phyloP scores from a whole-genome alignment of 1,140 invertebrate genomes.

The Anagrus nilaparvatae region DNA sequence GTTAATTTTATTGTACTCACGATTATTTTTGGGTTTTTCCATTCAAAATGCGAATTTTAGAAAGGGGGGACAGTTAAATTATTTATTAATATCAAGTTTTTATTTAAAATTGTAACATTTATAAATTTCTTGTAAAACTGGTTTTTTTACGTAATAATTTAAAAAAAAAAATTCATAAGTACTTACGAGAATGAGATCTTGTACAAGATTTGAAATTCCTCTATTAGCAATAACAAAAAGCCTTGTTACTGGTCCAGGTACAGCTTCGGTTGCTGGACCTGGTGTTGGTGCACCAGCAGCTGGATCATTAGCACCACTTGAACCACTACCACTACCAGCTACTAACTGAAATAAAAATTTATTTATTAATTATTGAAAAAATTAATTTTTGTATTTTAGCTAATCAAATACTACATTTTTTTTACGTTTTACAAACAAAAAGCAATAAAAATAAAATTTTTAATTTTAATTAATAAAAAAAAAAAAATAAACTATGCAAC shows the following conservation, averaged over 20 bases:
- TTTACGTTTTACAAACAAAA: background rate
- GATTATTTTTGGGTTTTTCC: background rate
- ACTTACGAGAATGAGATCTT: slow-evolving; percentile 72
- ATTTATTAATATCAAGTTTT: slow-evolving; percentile 6
- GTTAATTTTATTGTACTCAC: background rate
- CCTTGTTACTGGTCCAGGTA: slow-evolving; percentile 74
- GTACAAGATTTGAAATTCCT: slow-evolving; percentile 71
- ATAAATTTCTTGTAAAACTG: background rate
- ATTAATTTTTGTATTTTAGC: background rate
- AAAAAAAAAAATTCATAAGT: background rate
- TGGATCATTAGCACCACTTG: slow-evolving; percentile 49
- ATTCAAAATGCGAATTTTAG: background rate
- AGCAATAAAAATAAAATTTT: background rate
- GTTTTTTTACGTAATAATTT: background rate
- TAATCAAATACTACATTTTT: background rate
- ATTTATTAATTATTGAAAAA: background rate
- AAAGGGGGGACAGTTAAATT: slow-evolving; percentile 1
- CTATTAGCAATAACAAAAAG: slow-evolving; percentile 75
- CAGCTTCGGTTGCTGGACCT: slow-evolving; percentile 57
- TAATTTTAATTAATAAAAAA: slow-evolving; percentile 22
- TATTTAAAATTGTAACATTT: background rate
- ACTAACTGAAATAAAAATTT: slow-evolving; percentile 52
- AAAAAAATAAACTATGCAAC: too few relatives aligned
- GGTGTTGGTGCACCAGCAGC: slow-evolving; percentile 42
- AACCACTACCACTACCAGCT: slow-evolving; percentile 45